These are phyloP conservation scores for Oscheius sp. DNA, from an alignment of 2,888 invertebrate genomes.

Conservation along the genomic window DNA sequence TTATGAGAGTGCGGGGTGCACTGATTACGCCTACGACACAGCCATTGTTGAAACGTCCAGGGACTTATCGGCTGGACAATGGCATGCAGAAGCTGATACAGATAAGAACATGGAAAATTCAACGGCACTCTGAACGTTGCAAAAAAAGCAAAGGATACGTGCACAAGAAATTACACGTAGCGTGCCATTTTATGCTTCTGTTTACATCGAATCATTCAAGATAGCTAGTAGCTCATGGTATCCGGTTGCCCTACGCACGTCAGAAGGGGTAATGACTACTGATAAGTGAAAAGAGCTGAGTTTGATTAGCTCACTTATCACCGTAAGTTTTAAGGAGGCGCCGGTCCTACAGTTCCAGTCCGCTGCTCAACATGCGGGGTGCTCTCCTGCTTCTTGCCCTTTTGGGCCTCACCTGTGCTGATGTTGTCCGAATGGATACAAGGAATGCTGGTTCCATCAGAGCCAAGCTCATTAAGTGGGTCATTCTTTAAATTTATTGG, in stretches of 20 bases:
- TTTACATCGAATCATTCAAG: too few species aligned
- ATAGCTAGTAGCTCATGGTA: background rate
- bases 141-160: too few species aligned
- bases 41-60: too few species aligned
- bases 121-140: too few species aligned
- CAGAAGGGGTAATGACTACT: background rate
- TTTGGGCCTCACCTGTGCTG: conserved; percentile 54
- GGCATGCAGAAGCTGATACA: too few species aligned
- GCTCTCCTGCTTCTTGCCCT: conserved; percentile 54
- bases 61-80: too few species aligned
- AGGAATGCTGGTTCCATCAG: conserved; percentile 46
- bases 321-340: background rate
- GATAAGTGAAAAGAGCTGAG: conserved; percentile 5
- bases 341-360: background rate
- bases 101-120: too few species aligned
- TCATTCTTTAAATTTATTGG: conserved; percentile 28
- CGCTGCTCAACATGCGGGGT: conserved; percentile 45
- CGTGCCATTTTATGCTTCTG: too few species aligned
- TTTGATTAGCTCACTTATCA: conserved; percentile 2
- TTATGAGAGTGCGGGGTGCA: too few species aligned
- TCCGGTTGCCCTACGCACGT: background rate
- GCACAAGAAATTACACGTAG: too few species aligned
- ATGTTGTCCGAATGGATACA: conserved; percentile 46
- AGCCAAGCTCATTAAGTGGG: conserved; percentile 50
- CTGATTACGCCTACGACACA: too few species aligned